These are phyloP conservation scores for Brachionus paranguensis DNA, from an alignment of 1,140 invertebrate species.

Conservation along the genomic window DNA sequence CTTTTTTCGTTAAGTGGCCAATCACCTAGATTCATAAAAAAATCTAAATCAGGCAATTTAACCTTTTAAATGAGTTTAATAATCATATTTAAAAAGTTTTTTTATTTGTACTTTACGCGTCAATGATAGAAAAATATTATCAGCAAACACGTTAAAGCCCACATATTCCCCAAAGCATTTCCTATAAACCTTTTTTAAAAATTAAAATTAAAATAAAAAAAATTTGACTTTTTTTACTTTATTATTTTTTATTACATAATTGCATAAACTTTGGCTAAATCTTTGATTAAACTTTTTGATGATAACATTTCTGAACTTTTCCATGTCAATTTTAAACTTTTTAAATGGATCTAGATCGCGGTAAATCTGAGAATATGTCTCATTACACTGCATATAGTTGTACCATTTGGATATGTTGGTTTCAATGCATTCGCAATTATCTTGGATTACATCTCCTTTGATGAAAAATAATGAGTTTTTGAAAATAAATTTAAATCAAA, in stretches of 20 bases:
- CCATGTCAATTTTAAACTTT: conserved; percentile 64
- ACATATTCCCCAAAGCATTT: conserved; percentile 85
- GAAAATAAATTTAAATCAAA: neutral
- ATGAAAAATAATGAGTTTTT: conserved; percentile 42
- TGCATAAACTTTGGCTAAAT: conserved; percentile 75
- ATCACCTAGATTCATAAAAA: conserved; percentile 88
- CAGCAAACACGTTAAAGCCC: conserved; percentile 92
- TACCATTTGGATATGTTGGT: conserved; percentile 64
- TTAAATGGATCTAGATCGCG: conserved; percentile 68
- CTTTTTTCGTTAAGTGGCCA: conserved; percentile 69
- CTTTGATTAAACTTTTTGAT: conserved; percentile 65
- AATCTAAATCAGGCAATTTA: conserved; percentile 74
- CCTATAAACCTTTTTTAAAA: conserved; percentile 64
- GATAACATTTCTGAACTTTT: conserved; percentile 62
- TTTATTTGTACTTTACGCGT: conserved; percentile 64
- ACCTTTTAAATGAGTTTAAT: conserved; percentile 45
- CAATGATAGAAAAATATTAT: conserved; percentile 76
- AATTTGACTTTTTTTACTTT: conserved; percentile 57
- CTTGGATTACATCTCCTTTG: conserved; percentile 67
- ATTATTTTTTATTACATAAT: conserved; percentile 80
- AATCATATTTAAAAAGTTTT: neutral
- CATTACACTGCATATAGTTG: conserved; percentile 64
- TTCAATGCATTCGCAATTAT: conserved; percentile 76
- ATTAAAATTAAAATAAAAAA: neutral
- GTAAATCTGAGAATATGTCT: conserved; percentile 66